Conservation (phyloP, 2,113 vertebrate species). For the Piaya cayana region DNA sequence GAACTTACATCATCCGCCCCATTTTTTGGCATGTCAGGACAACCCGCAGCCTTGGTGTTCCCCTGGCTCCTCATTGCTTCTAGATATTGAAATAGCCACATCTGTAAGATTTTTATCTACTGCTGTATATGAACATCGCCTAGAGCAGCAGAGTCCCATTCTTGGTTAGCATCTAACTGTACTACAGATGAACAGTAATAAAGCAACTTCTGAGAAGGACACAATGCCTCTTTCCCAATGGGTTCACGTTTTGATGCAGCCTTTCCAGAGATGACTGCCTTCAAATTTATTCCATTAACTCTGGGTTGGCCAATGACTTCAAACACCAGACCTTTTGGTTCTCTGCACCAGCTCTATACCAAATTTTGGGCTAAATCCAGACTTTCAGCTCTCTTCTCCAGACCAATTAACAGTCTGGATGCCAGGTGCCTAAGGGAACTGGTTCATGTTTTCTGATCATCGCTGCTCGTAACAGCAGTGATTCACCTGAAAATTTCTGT, state of each 20-base stretch:
- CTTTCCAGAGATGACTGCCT: not conserved
- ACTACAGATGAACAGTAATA: not conserved
- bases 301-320: accelerated
- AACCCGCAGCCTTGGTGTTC: not conserved
- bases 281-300: not conserved
- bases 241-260: not conserved
- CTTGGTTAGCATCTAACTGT: not conserved
- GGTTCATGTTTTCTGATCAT: not conserved
- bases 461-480: not conserved
- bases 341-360: not conserved
- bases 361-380: not conserved
- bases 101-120: not conserved
- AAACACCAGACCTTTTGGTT: not conserved
- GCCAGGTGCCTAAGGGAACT: not conserved
- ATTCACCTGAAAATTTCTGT: not conserved
- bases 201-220: not conserved
- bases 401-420: not conserved
- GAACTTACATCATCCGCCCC: not conserved
- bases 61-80: not conserved
- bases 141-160: not conserved
- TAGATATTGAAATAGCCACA: conserved; percentile 1
- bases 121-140: not conserved
- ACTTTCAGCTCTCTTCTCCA: not conserved
- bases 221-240: not conserved
- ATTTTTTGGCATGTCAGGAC: not conserved